Base-by-base conservation (phyloP, 2,113 vertebrate species). In the Pelodiscus sinensis region DNA sequence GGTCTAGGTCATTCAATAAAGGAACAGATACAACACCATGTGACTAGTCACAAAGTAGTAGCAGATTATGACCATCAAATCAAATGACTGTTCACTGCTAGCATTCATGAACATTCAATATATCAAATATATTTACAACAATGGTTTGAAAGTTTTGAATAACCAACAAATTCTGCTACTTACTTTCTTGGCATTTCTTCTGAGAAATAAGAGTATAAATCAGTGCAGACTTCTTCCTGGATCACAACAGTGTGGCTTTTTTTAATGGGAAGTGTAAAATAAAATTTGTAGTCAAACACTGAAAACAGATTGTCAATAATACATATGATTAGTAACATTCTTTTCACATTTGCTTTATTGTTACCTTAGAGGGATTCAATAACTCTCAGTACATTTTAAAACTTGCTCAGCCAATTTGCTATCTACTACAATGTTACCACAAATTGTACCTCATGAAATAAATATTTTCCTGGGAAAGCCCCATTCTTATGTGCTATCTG, bases 341-440 rank as follows among this genome's bases (percentile, higher is more conserved):
- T 78, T 78, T 84, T 62, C 1, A 4, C 82, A 27, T 86, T 86
- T 92, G 1, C 15, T 89, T 81, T 51, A 38, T 85, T 55, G 57
- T 62, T 75, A 73, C 16, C 22, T 86, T 44, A 79, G 96, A 93
- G 4, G 60, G 24, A 95, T 94, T 88, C 56, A 93, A 82, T 94
- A 85, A 85, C 91, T 93, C 89, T 31, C 51, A 38, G 80, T 51
- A 79, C 0, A 78, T 86, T 95, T 97, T 92, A n/a, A 93, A 89
- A 77, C 7, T 90, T 81, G 58, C 91, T 94, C 86, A 90, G 75
- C 81, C 31, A 93, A 80, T 81, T 88, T 92, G 19, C 22, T 84
- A 6, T 38, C 83, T 81, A 2, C 6, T 62, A 56, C 16, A 82
- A 21, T 51, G 5, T 85, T 94, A 87, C 90, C 71, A 95, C 84